Base-by-base conservation (phyloP, 2,888 invertebrate species). In the Yponomeuta plumbellus region DNA sequence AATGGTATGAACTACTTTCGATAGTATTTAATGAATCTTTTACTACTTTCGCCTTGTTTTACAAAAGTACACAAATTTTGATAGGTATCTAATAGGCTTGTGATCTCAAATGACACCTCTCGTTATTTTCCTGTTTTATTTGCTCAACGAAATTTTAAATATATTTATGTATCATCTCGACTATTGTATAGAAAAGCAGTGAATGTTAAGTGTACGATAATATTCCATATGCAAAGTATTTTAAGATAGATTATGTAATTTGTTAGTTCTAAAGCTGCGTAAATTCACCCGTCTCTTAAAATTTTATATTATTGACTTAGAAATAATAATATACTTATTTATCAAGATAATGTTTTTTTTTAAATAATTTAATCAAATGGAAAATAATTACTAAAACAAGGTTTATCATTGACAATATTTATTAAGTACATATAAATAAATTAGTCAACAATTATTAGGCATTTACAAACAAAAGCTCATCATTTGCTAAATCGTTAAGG, bases 261-360 rank as follows among this genome's bases (percentile, higher is more conserved):
- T 80, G 78, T 77, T 87, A 87, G 84, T 73, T 71, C 74, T 67
- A 90, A 90, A 89, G 71, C 86, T 85, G 84, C 87, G 83, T 90
- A 86, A 88, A 89, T 86, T 89, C 90, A 88, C 91, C 91, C 89
- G 90, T 91, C 89, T 91, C 83, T 89, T 88, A 82, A 91, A 89
- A 82, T 90, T 91, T 91, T 91, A 90, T 91, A 91, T 89, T 85
- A 91, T 86, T 86, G 88, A 91, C 84, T 84, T 91, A 90, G 91
- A 89, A 86, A 59, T 58, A 52, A 62, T 39, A 65, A 88, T 90
- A 91, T 91, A 91, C 88, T 90, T 91, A 91, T 91, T 91, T 91
- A 91, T 91, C 88, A 88, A 74, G 73, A 57, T 79, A 80, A 83
- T 84, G 86, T 84, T 86, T 22, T 59, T 59, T 2, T 26, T 34